Base-by-base conservation (phyloP, 2,888 invertebrate species). In the Dilophus febrilis region DNA sequence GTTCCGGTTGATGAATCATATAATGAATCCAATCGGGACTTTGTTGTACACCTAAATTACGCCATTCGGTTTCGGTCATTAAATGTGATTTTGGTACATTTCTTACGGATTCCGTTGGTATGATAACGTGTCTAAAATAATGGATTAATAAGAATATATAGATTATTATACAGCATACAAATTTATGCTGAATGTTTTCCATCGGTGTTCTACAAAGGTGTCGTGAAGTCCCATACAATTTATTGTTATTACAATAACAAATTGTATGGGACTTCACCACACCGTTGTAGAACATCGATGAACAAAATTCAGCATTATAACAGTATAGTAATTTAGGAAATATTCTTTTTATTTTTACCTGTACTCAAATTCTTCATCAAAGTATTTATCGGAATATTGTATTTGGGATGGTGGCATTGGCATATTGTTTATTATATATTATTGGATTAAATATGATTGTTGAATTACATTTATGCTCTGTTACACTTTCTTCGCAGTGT, bases 51-150 rank as follows among this genome's bases (percentile, higher is more conserved):
- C 92, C 92, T 2, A 94, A 70, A 60, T 87, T 85, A 44, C 92
- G 70, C 92, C 94, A 94, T 61, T 94, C 92, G 0, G 84, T 78
- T 64, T 94, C 94, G 0, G 86, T 81, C 88, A 94, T 88, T 36
- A 92, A 65, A 55, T 91, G 91, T 1, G 80, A 77, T 55, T 85
- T 81, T 1, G 92, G 92, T 0, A 92, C 88, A 38, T 79, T 64
- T 46, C 80, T 79, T 1, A 87, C 83, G 32, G 91, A 65, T 46
- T 91, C 88, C 14, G 76, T 70, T 3, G 92, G 90, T 27, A 94
- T 61, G 53, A 91, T 85, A 1, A 92, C 92, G 65, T 94, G 94
- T 49, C 92, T 87, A 55, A 16, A 52, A 47, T 13, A 35, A 31
- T n/a, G 13, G 12, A 26, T n/a, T 11, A 22, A 22, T 17, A n/a